Evolutionary conservation across 2,113 vertebrate genomes (phyloP).

Genomic region (Cricetomys ansorgei): DNA sequence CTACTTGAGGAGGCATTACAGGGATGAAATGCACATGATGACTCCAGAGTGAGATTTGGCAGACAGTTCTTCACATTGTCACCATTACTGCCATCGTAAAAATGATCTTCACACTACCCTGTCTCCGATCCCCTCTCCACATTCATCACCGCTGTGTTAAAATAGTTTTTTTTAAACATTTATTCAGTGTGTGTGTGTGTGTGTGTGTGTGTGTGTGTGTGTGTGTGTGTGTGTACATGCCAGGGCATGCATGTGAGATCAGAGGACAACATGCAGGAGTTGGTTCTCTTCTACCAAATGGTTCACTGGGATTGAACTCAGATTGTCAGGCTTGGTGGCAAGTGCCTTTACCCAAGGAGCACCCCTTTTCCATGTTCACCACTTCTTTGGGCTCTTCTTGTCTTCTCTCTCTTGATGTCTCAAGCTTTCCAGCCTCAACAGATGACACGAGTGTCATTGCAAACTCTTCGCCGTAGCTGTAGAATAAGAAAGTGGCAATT

Average conservation of each 20-base stretch:
- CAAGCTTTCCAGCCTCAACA: slow-evolving; percentile 52
- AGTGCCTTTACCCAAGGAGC: not conserved
- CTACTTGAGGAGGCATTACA: not conserved
- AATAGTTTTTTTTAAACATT: not conserved
- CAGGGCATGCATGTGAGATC: not conserved
- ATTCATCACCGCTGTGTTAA: too few relatives aligned
- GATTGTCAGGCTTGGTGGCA: not conserved
- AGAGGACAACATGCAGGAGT: not conserved
- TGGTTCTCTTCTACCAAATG: not conserved
- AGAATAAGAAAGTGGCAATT: slow-evolving; percentile 67
- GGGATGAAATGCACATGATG: rapidly evolving
- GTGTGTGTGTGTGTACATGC: not conserved
- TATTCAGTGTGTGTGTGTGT: not conserved
- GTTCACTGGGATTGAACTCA: not conserved
- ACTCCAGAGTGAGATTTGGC: not conserved
- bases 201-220: not conserved
- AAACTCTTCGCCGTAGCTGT: not conserved
- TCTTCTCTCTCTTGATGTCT: slow-evolving; percentile 69
- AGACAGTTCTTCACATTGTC: rapidly evolving
- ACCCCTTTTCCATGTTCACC: not conserved
- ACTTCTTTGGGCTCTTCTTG: slow-evolving; percentile 40
- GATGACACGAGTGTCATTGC: slow-evolving; percentile 75
- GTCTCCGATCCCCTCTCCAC: not conserved
- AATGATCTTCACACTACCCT: rapidly evolving
- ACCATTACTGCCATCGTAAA: rapidly evolving